Base-by-base conservation (phyloP, 2,888 invertebrate genomes). In the Rhingia campestris region DNA sequence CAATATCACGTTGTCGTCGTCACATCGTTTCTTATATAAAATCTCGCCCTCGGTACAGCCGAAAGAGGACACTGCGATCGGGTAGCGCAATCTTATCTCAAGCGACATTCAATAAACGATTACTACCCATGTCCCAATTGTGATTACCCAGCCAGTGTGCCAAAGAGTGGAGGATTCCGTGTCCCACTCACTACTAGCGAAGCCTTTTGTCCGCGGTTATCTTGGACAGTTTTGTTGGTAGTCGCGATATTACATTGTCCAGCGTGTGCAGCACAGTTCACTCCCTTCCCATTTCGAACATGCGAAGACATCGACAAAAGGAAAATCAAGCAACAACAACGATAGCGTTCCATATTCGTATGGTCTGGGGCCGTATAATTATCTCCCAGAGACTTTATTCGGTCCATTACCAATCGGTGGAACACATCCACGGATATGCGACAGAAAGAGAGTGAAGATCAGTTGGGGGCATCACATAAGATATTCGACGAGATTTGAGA, bases 41-140 rank as follows among this genome's bases (percentile, higher is more conserved):
- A 39, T 22, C 7, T 47, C 10, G 12, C 56, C 12, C 22, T 9
- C 49, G 7, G 41, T 1, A 22, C 39, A 35, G 37, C 14, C 7
- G n/a, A 22, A 14, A 4, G 33, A 9, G 70, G 76, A 73, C 73
- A 22, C 22, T 22, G 22, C 22, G 22, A 22, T 63, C 56, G n/a
- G n/a, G n/a, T n/a, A n/a, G 64, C 74, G 66, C 86, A 88, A 88
- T 89, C 89, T 89, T 88, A 89, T 89, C 89, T 87, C 74, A 80
- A 81, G 87, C 86, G 88, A 88, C 88, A 88, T 88, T 88, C 88
- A 88, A 87, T 88, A 88, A 88, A 88, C 88, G 88, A 88, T 89
- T 89, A 88, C 88, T 87, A 88, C 87, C 87, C 88, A 88, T 88
- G 88, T 88, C 87, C 86, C 87, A 87, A 88, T 88, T 88, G 88